Evolutionary conservation across 2,113 vertebrate species (phyloP), one percentile per base, ranked within the genome.

Genomic region (Thalassoma bifasciatum): DNA sequence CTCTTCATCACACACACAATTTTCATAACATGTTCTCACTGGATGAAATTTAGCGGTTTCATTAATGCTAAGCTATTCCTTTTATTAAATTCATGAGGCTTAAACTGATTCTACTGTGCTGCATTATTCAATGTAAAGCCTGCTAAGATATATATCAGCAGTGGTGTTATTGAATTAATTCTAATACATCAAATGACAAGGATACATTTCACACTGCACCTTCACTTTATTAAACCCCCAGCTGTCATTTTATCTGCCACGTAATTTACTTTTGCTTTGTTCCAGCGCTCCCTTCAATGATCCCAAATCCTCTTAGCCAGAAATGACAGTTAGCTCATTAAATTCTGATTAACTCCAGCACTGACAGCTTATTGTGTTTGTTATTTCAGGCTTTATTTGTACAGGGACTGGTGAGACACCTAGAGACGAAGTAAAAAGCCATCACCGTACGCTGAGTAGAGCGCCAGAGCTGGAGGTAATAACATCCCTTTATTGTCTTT

Each of bases 261-360:
- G 47, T 79, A 67, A 83, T 86, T 83, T 72, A 60, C 57, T 50
- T 71, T 0, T 19, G 34, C 72, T 77, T 72, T 82, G 58, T 75
- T 70, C n/a, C 13, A n/a, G n/a, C 52, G 2, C 58, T 34, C 60
- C 37, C 66, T 75, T 68, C 53, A 83, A 46, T 83, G 81, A 75
- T 81, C 82, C 74, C 30, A 71, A 82, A 86, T 84, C 83, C 84
- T 79, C 77, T 84, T 70, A 89, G 81, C 67, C 63, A 26, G 22
- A 61, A 60, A 77, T 77, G 85, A 81, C 78, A 77, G 83, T 72
- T 75, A 83, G 85, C 87, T 88, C 75, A 88, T 91, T 89, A 90
- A 86, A 89, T 80, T 85, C 84, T 81, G 73, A 92, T 92, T 86
- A 90, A 59, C 77, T 47, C 49, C 19, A 66, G 72, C 68, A 53